Conservation (phyloP, 2,797 vertebrate species). For the Eurystomus glaucurus region DNA sequence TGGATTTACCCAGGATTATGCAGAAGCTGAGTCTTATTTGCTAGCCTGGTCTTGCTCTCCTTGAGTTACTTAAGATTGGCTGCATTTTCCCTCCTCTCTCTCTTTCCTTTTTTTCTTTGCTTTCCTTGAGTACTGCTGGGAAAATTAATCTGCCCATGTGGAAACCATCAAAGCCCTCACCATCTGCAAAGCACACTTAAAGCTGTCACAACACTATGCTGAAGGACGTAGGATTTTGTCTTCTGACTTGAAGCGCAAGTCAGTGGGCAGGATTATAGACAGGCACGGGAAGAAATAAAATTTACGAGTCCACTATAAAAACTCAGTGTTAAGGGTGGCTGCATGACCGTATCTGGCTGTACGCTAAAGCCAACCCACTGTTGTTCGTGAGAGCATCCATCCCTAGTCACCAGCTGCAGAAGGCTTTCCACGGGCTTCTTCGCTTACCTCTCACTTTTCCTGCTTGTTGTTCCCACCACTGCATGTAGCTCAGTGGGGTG, state of each 20-base stretch:
- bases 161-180: neutral
- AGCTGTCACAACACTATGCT: neutral
- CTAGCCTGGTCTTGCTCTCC: neutral
- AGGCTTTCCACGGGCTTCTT: neutral
- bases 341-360: neutral
- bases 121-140: neutral
- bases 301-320: neutral
- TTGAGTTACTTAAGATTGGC: neutral
- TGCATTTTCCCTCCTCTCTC: neutral
- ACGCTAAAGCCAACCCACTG: fast-evolving
- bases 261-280: neutral
- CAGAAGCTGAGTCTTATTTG: neutral
- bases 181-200: neutral
- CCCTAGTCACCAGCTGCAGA: neutral
- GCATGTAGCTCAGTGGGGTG: fast-evolving
- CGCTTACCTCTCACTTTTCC: neutral
- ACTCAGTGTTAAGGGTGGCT: neutral
- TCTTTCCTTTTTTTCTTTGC: neutral
- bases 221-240: neutral
- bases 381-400: neutral
- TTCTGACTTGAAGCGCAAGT: neutral
- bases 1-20: neutral
- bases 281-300: neutral
- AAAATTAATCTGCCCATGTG: neutral
- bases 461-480: fast-evolving